Conservation (phyloP, 2,113 vertebrate species). For the Vombatus ursinus region DNA sequence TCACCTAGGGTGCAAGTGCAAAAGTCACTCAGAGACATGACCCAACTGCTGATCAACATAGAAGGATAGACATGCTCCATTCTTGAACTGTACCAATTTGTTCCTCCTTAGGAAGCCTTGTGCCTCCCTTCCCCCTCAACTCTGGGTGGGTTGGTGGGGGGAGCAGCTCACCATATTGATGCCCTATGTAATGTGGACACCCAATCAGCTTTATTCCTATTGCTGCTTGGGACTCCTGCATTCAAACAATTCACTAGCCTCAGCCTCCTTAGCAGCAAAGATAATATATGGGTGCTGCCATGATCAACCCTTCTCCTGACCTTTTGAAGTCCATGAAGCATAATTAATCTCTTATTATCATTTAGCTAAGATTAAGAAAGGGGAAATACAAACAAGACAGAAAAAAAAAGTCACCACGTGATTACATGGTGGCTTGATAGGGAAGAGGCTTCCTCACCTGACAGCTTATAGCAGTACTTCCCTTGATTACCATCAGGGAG, state of each 20-base stretch:
- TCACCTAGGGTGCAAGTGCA: background rate
- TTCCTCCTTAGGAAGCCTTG: background rate
- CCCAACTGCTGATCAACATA: background rate
- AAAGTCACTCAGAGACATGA: background rate
- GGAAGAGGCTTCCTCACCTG: background rate
- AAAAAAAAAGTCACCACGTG: background rate
- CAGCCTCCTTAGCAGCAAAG: background rate
- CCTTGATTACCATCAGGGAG: background rate
- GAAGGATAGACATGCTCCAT: background rate
- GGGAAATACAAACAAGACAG: background rate
- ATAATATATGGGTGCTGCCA: background rate
- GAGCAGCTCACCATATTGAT: background rate
- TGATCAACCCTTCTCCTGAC: background rate
- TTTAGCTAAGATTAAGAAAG: background rate
- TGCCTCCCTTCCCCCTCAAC: background rate
- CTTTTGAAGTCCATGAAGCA: background rate
- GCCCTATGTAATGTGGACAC: background rate
- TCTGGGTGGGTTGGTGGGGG: no score
- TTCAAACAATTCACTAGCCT: background rate
- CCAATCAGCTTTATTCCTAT: background rate
- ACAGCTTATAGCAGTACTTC: background rate
- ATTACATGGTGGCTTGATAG: background rate
- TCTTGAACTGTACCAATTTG: background rate
- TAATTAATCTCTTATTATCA: background rate
- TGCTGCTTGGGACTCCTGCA: background rate